Evolutionary conservation across 37 sponge, comb jelly and placozoan species (phyloP).

Genomic region (Spongilla lacustris): DNA sequence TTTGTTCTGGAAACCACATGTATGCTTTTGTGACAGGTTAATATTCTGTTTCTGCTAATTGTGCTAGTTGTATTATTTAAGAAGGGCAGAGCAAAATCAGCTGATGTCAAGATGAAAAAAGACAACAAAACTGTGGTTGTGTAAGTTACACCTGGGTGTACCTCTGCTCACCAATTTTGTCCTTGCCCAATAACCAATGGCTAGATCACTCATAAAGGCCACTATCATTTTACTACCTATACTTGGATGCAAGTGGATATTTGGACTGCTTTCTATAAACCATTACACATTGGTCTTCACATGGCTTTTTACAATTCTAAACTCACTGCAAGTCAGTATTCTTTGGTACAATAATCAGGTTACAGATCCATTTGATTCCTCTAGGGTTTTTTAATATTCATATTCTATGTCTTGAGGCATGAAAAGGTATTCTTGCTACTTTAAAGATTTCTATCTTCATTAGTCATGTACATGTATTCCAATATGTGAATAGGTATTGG

Average conservation of each 20-base stretch:
- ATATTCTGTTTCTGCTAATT: too few species aligned
- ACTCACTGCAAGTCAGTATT: slow-evolving; percentile 36
- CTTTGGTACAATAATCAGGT: too few species aligned
- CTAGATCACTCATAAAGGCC: not conserved
- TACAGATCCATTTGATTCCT: too few species aligned
- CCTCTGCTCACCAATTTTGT: too few species aligned
- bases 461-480: too few species aligned
- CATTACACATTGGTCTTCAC: slow-evolving; percentile 23
- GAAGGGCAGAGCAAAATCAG: not conserved
- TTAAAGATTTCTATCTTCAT: too few species aligned
- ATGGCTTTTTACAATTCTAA: slow-evolving; percentile 47
- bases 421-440: not conserved
- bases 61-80: not conserved
- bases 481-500: too few species aligned
- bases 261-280: slow-evolving; percentile 53
- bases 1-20: too few species aligned
- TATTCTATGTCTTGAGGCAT: slow-evolving; percentile 1
- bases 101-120: not conserved
- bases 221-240: not conserved
- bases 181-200: too few species aligned
- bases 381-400: not conserved
- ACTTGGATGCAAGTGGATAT: not conserved
- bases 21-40: too few species aligned
- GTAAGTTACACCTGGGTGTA: too few species aligned
- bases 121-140: too few species aligned